Percentiles rank a stretch among this genome's conserved stretches.
Evolutionary conservation across 2,797 vertebrate species (phyloP).

Genomic region (Chrysocyon brachyurus): DNA sequence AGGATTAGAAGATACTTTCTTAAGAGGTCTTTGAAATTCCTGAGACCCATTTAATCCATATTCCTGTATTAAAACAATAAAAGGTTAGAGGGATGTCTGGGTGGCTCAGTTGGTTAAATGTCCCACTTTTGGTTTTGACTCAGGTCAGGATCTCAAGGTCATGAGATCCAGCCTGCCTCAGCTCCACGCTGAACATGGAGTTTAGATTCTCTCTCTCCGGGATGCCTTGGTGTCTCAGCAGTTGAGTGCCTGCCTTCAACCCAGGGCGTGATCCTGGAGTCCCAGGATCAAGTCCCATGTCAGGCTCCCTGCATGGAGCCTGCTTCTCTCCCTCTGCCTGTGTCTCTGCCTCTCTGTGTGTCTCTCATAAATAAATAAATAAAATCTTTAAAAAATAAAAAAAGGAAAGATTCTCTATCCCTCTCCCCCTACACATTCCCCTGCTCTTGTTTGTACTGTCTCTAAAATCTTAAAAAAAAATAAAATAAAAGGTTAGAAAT

Average conservation of each 20-base stretch:
- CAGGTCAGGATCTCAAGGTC: background rate
- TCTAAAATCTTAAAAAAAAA: background rate
- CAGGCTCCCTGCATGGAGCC: too few species aligned
- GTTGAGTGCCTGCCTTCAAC: too few species aligned
- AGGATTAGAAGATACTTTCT: background rate
- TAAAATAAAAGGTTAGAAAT: background rate
- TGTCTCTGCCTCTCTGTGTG: too few species aligned
- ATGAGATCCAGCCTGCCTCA: background rate
- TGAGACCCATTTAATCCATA: background rate
- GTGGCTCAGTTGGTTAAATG: background rate
- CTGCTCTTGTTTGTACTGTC: background rate
- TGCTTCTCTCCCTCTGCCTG: too few species aligned
- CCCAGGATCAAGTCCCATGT: too few species aligned
- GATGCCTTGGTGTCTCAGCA: too few species aligned
- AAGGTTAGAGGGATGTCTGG: background rate
- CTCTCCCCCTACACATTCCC: too few species aligned
- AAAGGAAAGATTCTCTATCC: background rate
- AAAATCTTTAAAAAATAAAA: too few species aligned
- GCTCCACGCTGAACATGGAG: background rate
- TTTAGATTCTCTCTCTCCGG: background rate
- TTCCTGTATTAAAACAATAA: background rate
- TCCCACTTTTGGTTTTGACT: background rate
- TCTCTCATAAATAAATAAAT: too few species aligned
- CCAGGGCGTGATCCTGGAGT: too few species aligned
- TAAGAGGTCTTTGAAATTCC: background rate